These are phyloP conservation scores for Heterodera carotae DNA, from an alignment of 1,140 invertebrate genomes.

Conservation along the genomic window DNA sequence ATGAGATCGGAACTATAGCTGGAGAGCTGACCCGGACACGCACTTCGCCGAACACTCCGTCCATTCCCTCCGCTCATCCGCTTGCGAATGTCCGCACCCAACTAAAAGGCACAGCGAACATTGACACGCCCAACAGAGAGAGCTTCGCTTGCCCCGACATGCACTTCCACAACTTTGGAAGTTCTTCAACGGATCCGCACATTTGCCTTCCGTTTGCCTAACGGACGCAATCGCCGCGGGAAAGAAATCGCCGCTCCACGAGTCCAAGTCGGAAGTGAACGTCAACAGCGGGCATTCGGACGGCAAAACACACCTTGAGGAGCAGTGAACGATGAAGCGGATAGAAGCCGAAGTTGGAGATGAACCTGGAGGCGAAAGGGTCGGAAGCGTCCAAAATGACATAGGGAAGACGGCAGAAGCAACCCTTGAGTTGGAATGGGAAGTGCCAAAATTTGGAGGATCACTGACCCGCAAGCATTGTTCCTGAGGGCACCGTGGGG, in stretches of 20 bases:
- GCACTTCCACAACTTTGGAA: slow-evolving; percentile 40
- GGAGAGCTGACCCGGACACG: slow-evolving; percentile 19
- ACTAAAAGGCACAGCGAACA: neutral
- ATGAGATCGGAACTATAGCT: neutral
- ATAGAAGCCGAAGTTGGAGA: neutral
- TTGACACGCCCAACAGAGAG: too few species aligned
- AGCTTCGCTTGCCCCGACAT: slow-evolving; percentile 18
- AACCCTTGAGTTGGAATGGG: slow-evolving; percentile 18
- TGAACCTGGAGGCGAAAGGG: slow-evolving; percentile 36
- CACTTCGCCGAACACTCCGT: slow-evolving; percentile 12
- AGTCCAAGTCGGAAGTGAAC: slow-evolving; percentile 31
- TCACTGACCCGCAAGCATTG: slow-evolving; percentile 20
- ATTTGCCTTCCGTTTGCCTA: neutral
- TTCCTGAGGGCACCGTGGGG: slow-evolving; percentile 28
- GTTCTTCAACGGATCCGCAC: slow-evolving; percentile 43
- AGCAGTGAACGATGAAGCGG: neutral
- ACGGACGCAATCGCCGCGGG: neutral
- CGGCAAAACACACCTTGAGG: slow-evolving; percentile 36
- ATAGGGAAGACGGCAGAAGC: slow-evolving; percentile 45
- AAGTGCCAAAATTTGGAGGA: neutral
- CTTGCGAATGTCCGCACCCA: neutral
- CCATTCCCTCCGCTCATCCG: neutral
- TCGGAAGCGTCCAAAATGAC: slow-evolving; percentile 32
- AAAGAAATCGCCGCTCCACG: slow-evolving; percentile 36
- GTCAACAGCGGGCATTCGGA: slow-evolving; percentile 38